phyloP scores from a whole-genome alignment of 2,797 vertebrate genomes.

The Orientallactaga sibirica region DNA sequence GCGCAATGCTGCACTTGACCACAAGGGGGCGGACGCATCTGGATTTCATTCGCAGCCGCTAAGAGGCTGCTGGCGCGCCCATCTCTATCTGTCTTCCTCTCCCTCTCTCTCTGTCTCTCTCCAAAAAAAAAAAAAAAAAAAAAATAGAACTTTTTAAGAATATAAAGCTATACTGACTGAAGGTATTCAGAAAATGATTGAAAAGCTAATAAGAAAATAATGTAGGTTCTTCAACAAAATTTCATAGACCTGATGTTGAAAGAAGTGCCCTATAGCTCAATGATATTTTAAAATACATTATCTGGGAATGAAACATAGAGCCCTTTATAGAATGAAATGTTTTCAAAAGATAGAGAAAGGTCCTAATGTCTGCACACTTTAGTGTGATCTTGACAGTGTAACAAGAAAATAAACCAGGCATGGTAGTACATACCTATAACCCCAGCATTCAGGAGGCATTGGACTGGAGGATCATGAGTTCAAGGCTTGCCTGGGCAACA shows the following conservation, averaged over 20 bases:
- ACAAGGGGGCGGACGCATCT: too few relatives aligned
- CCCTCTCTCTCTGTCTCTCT: too few relatives aligned
- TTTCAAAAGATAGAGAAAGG: not conserved
- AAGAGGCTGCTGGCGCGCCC: too few relatives aligned
- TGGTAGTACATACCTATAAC: not conserved
- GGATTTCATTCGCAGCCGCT: too few relatives aligned
- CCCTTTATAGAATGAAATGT: slow-evolving; percentile 34
- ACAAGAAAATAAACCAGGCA: slow-evolving; percentile 24
- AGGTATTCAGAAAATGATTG: slow-evolving; percentile 34
- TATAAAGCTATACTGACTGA: slow-evolving; percentile 31
- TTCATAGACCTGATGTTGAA: not conserved
- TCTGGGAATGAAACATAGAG: not conserved
- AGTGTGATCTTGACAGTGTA: not conserved
- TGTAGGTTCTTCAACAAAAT: slow-evolving; percentile 24
- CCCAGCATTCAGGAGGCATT: too few relatives aligned
- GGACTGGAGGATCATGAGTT: not conserved
- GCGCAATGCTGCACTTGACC: too few relatives aligned
- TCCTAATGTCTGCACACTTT: not conserved
- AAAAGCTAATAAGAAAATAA: slow-evolving; percentile 59
- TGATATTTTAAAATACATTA: slow-evolving; percentile 46
- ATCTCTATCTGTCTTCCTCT: too few relatives aligned
- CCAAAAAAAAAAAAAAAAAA: not conserved
- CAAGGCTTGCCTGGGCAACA: not conserved
- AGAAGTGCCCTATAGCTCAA: not conserved
- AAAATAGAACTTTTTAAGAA: slow-evolving; percentile 32